A percentile compares a stretch with the other conserved stretches of the same genome.
These are phyloP conservation scores for Mythimna vitellina DNA, from an alignment of 2,888 invertebrate species.

Conservation along the genomic window DNA sequence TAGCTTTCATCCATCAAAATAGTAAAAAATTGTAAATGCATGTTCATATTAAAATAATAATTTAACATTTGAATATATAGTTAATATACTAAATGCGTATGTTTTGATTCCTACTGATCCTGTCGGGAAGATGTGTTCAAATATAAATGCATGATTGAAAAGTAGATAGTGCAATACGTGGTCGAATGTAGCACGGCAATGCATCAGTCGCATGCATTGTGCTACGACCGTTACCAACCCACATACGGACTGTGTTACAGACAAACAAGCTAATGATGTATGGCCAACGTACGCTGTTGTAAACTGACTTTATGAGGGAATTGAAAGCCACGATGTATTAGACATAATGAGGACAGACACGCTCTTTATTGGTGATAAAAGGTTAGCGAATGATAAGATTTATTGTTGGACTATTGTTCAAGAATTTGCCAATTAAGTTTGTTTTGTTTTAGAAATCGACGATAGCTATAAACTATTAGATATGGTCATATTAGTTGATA, in stretches of 20 bases:
- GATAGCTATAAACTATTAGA: neutral
- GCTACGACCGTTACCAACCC: conserved; percentile 85
- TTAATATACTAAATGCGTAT: neutral
- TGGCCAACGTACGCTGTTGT: conserved; percentile 70
- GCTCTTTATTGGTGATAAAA: conserved; percentile 58
- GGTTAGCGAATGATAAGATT: conserved; percentile 50
- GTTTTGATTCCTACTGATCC: neutral
- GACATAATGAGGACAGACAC: conserved; percentile 70
- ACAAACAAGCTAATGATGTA: conserved; percentile 85
- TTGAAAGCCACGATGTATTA: conserved; percentile 71
- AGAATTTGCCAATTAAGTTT: conserved; percentile 13
- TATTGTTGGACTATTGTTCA: conserved; percentile 22
- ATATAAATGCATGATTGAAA: conserved; percentile 59
- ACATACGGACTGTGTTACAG: conserved; percentile 76
- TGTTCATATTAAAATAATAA: neutral
- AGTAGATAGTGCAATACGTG: conserved; percentile 63
- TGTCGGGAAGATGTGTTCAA: conserved; percentile 36
- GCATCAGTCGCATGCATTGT: conserved; percentile 84
- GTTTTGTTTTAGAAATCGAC: conserved; percentile 11
- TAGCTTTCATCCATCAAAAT: no score
- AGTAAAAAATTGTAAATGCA: no score
- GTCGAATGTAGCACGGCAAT: conserved; percentile 82
- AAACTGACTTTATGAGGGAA: conserved; percentile 69
- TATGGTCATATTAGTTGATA: neutral
- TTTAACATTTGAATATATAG: neutral